phyloP scores from a whole-genome alignment of 2,888 invertebrate species.

The Eupithecia subfuscata region DNA sequence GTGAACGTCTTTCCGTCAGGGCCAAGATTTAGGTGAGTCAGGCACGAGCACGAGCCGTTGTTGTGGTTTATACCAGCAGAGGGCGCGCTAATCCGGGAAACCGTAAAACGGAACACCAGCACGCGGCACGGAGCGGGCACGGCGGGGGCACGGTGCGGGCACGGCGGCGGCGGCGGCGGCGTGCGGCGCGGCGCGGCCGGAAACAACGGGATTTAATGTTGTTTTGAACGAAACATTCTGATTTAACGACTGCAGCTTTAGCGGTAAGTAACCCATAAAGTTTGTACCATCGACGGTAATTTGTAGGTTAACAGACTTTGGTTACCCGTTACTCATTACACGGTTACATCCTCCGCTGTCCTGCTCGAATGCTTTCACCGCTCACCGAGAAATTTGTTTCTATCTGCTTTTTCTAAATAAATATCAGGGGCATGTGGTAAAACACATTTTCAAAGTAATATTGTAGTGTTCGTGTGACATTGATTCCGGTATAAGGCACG shows the following conservation, averaged over 20 bases:
- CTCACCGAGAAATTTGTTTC: neutral
- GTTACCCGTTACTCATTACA: neutral
- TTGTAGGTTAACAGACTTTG: neutral
- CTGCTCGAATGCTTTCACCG: neutral
- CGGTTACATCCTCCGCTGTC: neutral
- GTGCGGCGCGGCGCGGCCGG: conserved; percentile 18
- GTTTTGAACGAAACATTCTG: conserved; percentile 32
- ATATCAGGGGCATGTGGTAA: neutral
- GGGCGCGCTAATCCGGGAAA: neutral
- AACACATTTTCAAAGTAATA: neutral
- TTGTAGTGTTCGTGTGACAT: neutral
- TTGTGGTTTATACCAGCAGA: conserved; percentile 52
- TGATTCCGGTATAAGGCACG: neutral
- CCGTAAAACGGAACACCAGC: neutral
- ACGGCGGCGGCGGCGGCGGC: neutral
- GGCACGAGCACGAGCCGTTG: conserved; percentile 43
- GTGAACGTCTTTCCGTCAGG: conserved; percentile 57
- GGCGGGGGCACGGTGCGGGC: conserved; percentile 26
- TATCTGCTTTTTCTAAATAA: no score
- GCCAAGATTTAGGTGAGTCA: conserved; percentile 64
- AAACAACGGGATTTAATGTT: conserved; percentile 19
- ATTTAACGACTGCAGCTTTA: conserved; percentile 1
- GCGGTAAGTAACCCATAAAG: conserved; percentile 4
- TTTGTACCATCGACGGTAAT: neutral
- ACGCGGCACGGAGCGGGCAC: conserved; percentile 36